These are phyloP conservation scores for Euthynnus affinis DNA, from an alignment of 2,797 vertebrate species.

Conservation along the genomic window DNA sequence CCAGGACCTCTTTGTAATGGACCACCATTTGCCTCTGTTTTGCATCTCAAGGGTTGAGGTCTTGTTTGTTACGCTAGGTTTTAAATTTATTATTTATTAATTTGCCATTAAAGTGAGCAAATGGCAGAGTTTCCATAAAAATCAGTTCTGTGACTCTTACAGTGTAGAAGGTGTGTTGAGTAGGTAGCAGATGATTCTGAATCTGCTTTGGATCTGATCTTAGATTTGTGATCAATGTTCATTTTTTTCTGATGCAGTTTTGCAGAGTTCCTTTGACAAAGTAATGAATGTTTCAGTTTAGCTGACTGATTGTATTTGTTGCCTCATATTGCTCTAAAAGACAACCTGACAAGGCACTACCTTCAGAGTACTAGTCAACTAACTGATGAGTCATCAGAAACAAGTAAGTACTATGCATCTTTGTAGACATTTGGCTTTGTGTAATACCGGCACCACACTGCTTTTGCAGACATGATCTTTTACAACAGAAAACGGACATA, in stretches of 20 bases:
- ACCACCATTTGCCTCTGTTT: background rate
- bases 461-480: background rate
- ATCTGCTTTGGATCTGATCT: slow-evolving; percentile 8
- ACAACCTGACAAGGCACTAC: slow-evolving; percentile 14
- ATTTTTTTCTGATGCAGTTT: slow-evolving; percentile 55
- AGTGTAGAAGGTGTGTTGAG: background rate
- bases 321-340: slow-evolving; percentile 28
- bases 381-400: slow-evolving; percentile 15
- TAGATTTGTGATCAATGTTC: slow-evolving; percentile 47
- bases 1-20: background rate
- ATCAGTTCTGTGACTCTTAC: slow-evolving; percentile 2
- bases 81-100: background rate
- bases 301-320: slow-evolving; percentile 30
- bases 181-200: slow-evolving; percentile 9
- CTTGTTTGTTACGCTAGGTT: background rate
- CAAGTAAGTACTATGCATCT: background rate
- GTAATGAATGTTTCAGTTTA: slow-evolving; percentile 55
- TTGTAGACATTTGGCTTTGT: background rate
- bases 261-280: slow-evolving; percentile 31
- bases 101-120: background rate
- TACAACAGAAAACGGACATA: background rate
- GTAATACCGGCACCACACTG: background rate
- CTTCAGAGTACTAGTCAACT: slow-evolving; percentile 8
- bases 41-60: background rate
- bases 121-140: background rate